phyloP scores from a whole-genome alignment of 1,140 invertebrate species.

The Aporrectodea caliginosa region DNA sequence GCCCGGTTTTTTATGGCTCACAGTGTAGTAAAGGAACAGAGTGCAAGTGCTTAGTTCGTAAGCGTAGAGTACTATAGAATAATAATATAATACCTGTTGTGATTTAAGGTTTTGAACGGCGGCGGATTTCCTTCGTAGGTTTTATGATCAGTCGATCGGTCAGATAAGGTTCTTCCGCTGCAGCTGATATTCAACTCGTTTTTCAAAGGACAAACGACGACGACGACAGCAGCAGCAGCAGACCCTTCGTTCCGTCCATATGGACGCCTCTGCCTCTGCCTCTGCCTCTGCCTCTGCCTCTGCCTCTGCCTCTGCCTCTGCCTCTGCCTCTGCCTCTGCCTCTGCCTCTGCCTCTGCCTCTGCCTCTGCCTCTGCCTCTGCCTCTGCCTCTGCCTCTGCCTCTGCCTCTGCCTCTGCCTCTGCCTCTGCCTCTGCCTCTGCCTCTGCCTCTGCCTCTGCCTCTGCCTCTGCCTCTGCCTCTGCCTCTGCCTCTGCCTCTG shows the following conservation, averaged over 20 bases:
- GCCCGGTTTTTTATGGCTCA: too few relatives aligned
- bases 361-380: slow-evolving; percentile 7
- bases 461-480: not conserved
- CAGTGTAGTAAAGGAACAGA: too few relatives aligned
- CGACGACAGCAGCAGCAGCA: too few relatives aligned
- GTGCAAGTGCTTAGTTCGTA: too few relatives aligned
- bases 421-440: not conserved
- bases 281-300: not conserved
- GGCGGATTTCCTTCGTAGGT: too few relatives aligned
- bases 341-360: slow-evolving; percentile 12
- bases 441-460: slow-evolving; percentile 5
- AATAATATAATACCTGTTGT: too few relatives aligned
- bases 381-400: slow-evolving; percentile 11
- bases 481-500: slow-evolving; percentile 1
- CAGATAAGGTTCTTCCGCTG: too few relatives aligned
- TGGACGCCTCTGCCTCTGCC: slow-evolving; percentile 9
- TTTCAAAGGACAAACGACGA: too few relatives aligned
- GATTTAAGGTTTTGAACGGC: too few relatives aligned
- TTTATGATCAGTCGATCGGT: too few relatives aligned
- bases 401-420: not conserved
- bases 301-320: not conserved
- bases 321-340: slow-evolving; percentile 8
- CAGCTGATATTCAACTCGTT: too few relatives aligned
- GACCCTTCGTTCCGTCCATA: slow-evolving; percentile 11
- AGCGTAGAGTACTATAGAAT: too few relatives aligned